Conservation (phyloP, 2,113 vertebrate species). For the Probosciger aterrimus region DNA sequence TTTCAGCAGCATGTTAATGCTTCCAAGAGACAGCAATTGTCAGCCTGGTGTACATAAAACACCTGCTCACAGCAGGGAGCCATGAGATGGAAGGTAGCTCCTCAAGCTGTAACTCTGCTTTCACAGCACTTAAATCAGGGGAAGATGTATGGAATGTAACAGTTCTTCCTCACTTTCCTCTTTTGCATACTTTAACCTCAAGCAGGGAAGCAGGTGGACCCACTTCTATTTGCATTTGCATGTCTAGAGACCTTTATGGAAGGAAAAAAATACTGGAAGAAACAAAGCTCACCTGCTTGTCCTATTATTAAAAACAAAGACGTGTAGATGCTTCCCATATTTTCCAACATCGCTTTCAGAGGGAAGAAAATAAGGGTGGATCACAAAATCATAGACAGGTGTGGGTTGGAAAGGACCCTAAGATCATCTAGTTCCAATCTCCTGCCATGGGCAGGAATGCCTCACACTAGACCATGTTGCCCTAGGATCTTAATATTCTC, state of each 20-base stretch:
- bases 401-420: not conserved
- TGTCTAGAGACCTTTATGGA: not conserved
- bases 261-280: not conserved
- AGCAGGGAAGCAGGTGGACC: not conserved
- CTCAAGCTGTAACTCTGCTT: not conserved
- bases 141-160: not conserved
- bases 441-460: not conserved
- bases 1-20: conserved; percentile 38
- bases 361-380: not conserved
- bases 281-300: not conserved
- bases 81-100: not conserved
- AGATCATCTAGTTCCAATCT: not conserved
- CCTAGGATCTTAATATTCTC: conserved; percentile 13
- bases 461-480: not conserved
- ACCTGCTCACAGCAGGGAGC: conserved; percentile 50
- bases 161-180: not conserved
- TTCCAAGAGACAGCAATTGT: conserved; percentile 19
- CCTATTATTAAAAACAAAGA: not conserved
- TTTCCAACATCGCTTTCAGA: conserved; percentile 2
- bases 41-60: conserved; percentile 24
- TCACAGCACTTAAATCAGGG: not conserved
- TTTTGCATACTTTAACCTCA: not conserved
- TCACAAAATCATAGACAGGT: not conserved
- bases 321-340: not conserved
- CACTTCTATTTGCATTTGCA: not conserved